Evolutionary conservation across 2,113 vertebrate species (phyloP), one percentile per base, ranked within the genome.

Genomic region (Synodontis membranacea): DNA sequence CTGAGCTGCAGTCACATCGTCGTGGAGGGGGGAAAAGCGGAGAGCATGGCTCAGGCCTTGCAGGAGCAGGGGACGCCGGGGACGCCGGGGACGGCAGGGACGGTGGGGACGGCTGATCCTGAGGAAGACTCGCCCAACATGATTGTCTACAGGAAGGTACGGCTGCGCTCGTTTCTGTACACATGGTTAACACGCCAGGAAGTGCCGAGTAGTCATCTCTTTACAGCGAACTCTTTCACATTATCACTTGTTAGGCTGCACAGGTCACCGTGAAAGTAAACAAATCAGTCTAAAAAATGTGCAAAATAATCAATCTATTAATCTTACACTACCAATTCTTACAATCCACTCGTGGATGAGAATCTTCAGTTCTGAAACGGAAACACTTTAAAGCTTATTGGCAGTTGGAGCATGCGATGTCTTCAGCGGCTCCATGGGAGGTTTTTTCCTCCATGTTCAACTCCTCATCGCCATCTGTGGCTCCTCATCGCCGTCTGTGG

Each of bases 101-200:
- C 93, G 48, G 87, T 76, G 79, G 96, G 94, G 92, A 89, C 89
- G 0, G 60, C 93, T 1, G 95, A 99, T 84, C 95, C 96, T 2
- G 97, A 99, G n/a, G 97, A 99, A 80, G 96, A 95, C 88, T 97
- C 97, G 80, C 97, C 98, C 25, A 99, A 99, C 89, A 99, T 98
- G 97, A 98, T 99, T 15, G 96, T 97, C 93, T 99, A 97, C 96
- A 96, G 96, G 92, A 99, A 99, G 96, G 97, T 99, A 96, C 93
- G 94, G 34, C 5, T 14, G 74, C 23, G 12, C 14, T 48, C 9
- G 5, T 17, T n/a, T 72, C 42, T 34, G 8, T 3, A 31, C 44
- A 48, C 25, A n/a, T 2, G 54, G 21, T 25, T 34, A 19, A 68
- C 14, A n/a, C 64, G 17, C 64, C 31, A 37, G 3, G 6, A 21